These are phyloP conservation scores for Antennarius maculatus DNA, from an alignment of 2,797 vertebrate species.

Conservation along the genomic window DNA sequence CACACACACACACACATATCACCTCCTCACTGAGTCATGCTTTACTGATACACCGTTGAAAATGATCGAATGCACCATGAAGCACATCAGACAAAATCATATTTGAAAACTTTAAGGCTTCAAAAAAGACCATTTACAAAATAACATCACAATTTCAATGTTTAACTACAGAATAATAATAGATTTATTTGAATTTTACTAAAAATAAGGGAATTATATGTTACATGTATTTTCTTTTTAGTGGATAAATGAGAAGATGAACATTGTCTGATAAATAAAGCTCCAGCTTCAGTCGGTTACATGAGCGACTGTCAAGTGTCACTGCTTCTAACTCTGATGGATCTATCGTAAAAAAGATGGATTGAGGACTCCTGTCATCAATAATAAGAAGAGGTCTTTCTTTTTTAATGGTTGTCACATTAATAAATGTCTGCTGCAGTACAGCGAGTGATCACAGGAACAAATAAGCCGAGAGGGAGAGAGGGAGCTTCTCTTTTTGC, in stretches of 20 bases:
- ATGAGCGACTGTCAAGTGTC: neutral
- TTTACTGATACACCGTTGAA: slow-evolving; percentile 36
- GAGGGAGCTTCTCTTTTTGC: neutral
- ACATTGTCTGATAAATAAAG: neutral
- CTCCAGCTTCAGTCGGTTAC: neutral
- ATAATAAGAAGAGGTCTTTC: too few species aligned
- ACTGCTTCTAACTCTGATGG: too few species aligned
- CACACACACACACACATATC: slow-evolving; percentile 34
- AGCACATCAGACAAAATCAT: slow-evolving; percentile 5
- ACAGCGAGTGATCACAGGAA: too few species aligned
- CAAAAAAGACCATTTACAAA: neutral
- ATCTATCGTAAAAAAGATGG: too few species aligned
- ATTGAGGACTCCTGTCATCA: too few species aligned
- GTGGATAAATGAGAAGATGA: neutral
- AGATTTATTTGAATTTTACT: too few species aligned
- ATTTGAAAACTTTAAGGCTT: neutral
- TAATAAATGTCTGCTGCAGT: too few species aligned
- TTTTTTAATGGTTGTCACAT: too few species aligned
- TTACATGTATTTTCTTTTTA: neutral
- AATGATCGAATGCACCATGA: slow-evolving; percentile 22
- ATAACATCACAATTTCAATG: too few species aligned
- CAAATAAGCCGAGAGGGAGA: too few species aligned
- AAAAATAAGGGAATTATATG: too few species aligned
- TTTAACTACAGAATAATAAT: too few species aligned
- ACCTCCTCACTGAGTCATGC: slow-evolving; percentile 40